phyloP scores from a whole-genome alignment of 2,888 invertebrate genomes.

The Drosophila neutralis region DNA sequence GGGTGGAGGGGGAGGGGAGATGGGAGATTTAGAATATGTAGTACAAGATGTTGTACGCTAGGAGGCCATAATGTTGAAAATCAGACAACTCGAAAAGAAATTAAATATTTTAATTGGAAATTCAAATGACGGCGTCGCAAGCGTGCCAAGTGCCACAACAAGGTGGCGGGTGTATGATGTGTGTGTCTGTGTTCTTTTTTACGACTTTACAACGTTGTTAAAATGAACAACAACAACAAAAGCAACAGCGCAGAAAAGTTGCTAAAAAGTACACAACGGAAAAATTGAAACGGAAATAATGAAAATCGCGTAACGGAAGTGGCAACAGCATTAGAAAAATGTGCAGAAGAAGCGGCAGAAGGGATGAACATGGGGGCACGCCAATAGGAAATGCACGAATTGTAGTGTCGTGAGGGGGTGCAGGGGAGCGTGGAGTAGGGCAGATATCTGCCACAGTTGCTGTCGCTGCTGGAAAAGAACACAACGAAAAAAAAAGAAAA shows the following conservation, averaged over 20 bases:
- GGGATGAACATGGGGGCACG: neutral
- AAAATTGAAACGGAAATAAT: conserved; percentile 82
- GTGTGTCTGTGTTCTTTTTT: conserved; percentile 53
- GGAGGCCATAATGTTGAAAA: conserved; percentile 44
- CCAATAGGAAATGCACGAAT: conserved; percentile 62
- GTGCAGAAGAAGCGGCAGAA: neutral
- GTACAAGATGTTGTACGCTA: conserved; percentile 38
- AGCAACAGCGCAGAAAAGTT: conserved; percentile 48
- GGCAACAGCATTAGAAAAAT: conserved; percentile 74
- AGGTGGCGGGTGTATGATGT: conserved; percentile 1
- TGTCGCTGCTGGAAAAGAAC: conserved; percentile 9
- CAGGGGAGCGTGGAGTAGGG: neutral
- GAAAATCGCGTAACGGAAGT: conserved; percentile 80
- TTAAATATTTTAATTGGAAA: conserved; percentile 82
- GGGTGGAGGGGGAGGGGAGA: neutral
- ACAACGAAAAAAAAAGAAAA: conserved; percentile 45
- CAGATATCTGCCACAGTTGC: conserved; percentile 12
- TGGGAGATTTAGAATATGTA: conserved; percentile 16
- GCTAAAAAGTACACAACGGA: conserved; percentile 70
- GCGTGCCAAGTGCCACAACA: conserved; percentile 21
- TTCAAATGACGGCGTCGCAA: conserved; percentile 64
- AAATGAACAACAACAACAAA: conserved; percentile 57
- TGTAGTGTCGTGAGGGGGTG: conserved; percentile 41
- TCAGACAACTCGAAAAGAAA: conserved; percentile 78
- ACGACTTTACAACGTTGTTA: conserved; percentile 81